phyloP scores from a whole-genome alignment of 2,888 invertebrate genomes.

The Drosophila formosana region DNA sequence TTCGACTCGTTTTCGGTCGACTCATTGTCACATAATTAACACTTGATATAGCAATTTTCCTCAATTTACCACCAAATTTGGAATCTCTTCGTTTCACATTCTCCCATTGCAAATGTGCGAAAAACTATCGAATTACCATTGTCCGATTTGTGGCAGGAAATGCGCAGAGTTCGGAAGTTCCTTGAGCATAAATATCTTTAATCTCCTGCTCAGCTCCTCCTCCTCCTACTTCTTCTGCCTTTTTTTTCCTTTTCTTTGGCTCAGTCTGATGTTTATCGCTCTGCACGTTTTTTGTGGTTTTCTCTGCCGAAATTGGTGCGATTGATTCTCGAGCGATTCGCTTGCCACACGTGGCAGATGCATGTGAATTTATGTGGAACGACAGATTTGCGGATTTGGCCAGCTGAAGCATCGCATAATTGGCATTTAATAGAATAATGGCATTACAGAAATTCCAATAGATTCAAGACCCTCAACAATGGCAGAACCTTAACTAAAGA shows the following conservation, averaged over 20 bases:
- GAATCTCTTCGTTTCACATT: background rate
- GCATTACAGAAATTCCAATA: background rate
- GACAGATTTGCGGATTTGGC: background rate
- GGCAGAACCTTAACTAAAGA: background rate
- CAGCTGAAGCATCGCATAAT: background rate
- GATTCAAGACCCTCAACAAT: background rate
- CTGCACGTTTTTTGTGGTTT: slow-evolving; percentile 22
- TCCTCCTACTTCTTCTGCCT: background rate
- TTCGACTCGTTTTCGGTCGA: slow-evolving; percentile 43
- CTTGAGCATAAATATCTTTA: slow-evolving; percentile 50
- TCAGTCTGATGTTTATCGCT: slow-evolving; percentile 37
- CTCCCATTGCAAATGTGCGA: slow-evolving; percentile 61
- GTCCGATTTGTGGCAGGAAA: slow-evolving; percentile 66
- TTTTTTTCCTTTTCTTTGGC: background rate
- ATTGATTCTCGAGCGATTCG: slow-evolving; percentile 58
- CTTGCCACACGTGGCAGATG: slow-evolving; percentile 52
- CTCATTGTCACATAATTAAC: slow-evolving; percentile 81
- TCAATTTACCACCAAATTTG: slow-evolving; percentile 27
- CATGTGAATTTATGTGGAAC: background rate
- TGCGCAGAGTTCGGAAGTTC: slow-evolving; percentile 70
- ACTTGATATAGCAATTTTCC: slow-evolving; percentile 78
- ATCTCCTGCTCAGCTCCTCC: slow-evolving; percentile 7
- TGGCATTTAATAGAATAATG: background rate
- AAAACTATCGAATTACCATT: slow-evolving; percentile 74
- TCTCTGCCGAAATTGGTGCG: slow-evolving; percentile 63